Base-by-base conservation (phyloP, 1,140 invertebrate genomes). In the Drosophila mauritiana region DNA sequence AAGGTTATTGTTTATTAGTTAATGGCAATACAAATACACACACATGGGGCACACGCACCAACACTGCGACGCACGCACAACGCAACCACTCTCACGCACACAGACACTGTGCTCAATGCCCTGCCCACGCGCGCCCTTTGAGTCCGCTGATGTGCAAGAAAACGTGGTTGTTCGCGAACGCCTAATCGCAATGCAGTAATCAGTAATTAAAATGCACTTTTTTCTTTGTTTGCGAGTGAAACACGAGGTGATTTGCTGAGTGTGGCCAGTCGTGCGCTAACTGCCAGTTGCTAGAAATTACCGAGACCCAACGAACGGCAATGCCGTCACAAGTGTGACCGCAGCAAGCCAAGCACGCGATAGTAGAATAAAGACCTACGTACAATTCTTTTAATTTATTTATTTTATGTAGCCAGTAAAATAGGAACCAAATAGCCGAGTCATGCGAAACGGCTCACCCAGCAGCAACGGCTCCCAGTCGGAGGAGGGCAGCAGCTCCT, bases 1-100 rank as follows among this genome's bases (percentile, higher is more conserved):
- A 86, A 86, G 83, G 83, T 89, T 88, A 88, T 88, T 88, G 80
- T 89, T 88, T 88, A 83, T 88, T 89, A 89, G 84, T 88, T 88
- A 88, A 88, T 89, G 78, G 84, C 84, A 86, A 86, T 83, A 81
- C 83, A 81, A 79, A 89, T 77, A 53, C 31, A 65, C 64, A 49
- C 42, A 68, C 64, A 46, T 34, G 31, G 53, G 61, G 58, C 63
- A 73, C 46, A 64, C 57, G 67, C 69, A 78, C 74, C 40, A 57
- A 78, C 59, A 75, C 54, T 61, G 58, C 54, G 46, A 69, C 65
- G 72, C 73, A 73, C 70, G 36, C 52, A 72, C 73, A 54, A 69
- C 55, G 67, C 49, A 69, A 64, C 52, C 58, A 59, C 63, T 22
- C 58, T 22, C 34, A 72, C 49, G 76, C 65, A 43, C 54, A 68